These are phyloP conservation scores for Manis pentadactyla DNA, from an alignment of 2,797 vertebrate species.

Conservation along the genomic window DNA sequence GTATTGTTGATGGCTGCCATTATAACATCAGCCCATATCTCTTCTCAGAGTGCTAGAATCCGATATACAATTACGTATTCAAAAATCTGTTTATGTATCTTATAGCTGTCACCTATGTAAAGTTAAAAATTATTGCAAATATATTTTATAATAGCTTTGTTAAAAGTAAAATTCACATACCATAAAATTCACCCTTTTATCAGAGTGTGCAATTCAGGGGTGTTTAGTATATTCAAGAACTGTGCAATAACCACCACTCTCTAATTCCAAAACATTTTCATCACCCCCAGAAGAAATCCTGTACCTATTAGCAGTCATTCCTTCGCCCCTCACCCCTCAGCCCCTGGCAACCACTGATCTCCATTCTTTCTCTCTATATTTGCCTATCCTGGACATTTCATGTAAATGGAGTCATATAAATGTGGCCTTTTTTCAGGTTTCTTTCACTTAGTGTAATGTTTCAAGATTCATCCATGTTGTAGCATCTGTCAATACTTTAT, in stretches of 20 bases:
- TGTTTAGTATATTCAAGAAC: constrained; percentile 35
- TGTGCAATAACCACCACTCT: not conserved
- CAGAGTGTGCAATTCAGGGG: not conserved
- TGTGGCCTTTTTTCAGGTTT: not conserved
- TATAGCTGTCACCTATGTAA: not conserved
- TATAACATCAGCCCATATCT: not conserved
- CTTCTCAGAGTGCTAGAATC: constrained; percentile 10
- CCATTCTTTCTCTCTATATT: not conserved
- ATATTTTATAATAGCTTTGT: not conserved
- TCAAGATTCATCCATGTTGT: not conserved
- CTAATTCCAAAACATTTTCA: constrained; percentile 43
- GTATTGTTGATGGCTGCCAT: constrained; percentile 8
- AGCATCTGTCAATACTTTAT: not conserved
- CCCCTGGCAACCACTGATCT: not conserved
- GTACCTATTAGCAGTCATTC: not conserved
- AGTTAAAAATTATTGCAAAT: not conserved
- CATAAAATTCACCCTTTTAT: not conserved
- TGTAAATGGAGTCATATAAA: not conserved
- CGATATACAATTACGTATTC: not conserved
- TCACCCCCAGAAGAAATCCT: not conserved
- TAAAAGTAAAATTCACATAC: constrained; percentile 8
- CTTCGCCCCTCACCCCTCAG: not conserved
- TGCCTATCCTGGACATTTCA: not conserved
- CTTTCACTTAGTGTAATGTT: constrained; percentile 47
- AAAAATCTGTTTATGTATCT: not conserved